Base-by-base conservation (phyloP, 2,797 vertebrate genomes). In the Tangara arthus region DNA sequence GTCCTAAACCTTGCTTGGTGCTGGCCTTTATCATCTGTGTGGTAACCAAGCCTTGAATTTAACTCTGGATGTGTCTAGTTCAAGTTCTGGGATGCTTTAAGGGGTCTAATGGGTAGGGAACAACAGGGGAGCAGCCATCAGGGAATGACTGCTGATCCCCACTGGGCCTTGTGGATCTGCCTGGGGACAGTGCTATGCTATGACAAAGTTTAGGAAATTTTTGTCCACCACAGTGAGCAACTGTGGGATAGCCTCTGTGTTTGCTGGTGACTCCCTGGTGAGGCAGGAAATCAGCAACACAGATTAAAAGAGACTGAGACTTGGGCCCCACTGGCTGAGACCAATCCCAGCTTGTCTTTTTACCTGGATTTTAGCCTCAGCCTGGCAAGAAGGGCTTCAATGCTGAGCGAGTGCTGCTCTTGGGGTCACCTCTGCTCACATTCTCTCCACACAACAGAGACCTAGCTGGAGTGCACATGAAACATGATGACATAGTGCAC, bases 361-460 rank as follows among this genome's bases (percentile, higher is more conserved):
- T 30, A 57, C 12, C 6, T 17, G 18, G 34, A 17, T 15, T 37
- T 28, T 52, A 52, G 30, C 22, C 46, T 71, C 21, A 39, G n/a
- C 30, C 34, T 46, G 37, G 21, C 14, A 83, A 26, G 26, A 39
- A 70, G 9, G 14, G 22, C 21, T 56, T 64, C 24, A 89, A 1
- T 13, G 39, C 7, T 30, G 37, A 41, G 15, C 0, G 0, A 57
- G 12, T 14, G 22, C 30, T 52, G 52, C 50, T 41, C 8, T 52
- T 2, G 1, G 21, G 37, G 9, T 35, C 34, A 71, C 24, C 21
- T 64, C 21, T n/a, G 8, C 30, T 66, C 35, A 77, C 20, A 65
- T 0, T 4, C 7, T 72, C 39, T 69, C 22, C 32, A 55, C 15
- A 57, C n/a, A 73, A 42, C 63, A 32, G 68, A 61, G 15, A 88